Conservation (phyloP, 2,113 vertebrate species). For the Embiotoca jacksoni region DNA sequence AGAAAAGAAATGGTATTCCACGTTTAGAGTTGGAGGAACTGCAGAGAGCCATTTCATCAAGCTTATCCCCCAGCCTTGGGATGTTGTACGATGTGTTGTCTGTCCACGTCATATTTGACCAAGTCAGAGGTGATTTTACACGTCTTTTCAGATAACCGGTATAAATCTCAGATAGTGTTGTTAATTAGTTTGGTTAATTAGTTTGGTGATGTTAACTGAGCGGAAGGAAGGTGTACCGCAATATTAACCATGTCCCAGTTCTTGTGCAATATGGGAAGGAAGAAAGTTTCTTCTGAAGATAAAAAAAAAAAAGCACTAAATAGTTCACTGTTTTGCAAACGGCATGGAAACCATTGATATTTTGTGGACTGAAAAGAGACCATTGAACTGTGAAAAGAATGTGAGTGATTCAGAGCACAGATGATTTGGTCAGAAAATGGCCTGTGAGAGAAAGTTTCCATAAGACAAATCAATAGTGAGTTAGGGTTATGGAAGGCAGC, state of each 20-base stretch:
- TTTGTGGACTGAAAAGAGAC: background rate
- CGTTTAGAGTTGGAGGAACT: background rate
- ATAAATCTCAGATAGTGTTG: constrained; percentile 3
- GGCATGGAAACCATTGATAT: background rate
- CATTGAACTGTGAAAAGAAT: constrained; percentile 6
- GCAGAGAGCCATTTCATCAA: background rate
- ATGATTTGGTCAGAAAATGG: background rate
- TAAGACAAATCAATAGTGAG: background rate
- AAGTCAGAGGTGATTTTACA: background rate
- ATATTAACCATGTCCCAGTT: constrained; percentile 26
- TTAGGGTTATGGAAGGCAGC: background rate
- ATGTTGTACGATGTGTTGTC: background rate
- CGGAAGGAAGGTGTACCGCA: constrained; percentile 25
- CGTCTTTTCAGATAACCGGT: background rate
- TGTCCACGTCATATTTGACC: background rate
- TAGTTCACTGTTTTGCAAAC: background rate
- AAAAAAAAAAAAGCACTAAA: background rate
- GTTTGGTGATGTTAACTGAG: constrained; percentile 11
- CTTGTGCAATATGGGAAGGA: background rate
- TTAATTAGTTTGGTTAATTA: constrained; percentile 18
- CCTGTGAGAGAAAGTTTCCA: background rate
- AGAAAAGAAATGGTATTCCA: background rate
- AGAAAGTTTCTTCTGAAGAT: background rate
- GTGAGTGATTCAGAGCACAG: background rate
- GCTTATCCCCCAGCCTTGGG: background rate